phyloP scores from a whole-genome alignment of 2,888 invertebrate species.

The Rhaphigaster nebulosa region DNA sequence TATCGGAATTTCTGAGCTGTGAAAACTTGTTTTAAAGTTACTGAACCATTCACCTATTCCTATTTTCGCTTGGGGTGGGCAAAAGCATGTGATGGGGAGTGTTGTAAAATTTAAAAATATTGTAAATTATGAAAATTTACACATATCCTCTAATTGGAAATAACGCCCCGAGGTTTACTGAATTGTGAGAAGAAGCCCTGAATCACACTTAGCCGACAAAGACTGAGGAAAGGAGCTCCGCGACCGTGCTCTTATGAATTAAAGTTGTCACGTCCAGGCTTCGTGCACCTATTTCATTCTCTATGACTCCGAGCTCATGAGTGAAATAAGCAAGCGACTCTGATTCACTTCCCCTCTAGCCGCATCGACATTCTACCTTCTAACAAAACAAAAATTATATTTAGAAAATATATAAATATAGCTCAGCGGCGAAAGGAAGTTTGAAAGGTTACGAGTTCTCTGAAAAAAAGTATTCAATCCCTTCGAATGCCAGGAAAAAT shows the following conservation, averaged over 20 bases:
- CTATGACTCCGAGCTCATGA: conserved; percentile 1
- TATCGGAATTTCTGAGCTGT: too few relatives aligned
- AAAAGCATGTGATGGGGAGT: too few relatives aligned
- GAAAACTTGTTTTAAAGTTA: too few relatives aligned
- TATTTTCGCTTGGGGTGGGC: too few relatives aligned
- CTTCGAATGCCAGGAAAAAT: too few relatives aligned
- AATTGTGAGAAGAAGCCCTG: neutral
- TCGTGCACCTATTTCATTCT: conserved; percentile 48
- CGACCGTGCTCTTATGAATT: conserved; percentile 1
- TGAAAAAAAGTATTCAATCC: too few relatives aligned
- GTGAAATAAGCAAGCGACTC: neutral
- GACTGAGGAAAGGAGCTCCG: neutral
- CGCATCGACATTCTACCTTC: neutral
- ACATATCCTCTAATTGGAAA: neutral
- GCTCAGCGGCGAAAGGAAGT: too few relatives aligned
- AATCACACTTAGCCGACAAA: neutral
- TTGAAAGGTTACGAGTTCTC: too few relatives aligned
- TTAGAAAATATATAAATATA: too few relatives aligned
- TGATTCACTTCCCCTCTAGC: neutral
- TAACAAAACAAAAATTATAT: neutral
- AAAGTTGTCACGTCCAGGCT: conserved; percentile 16
- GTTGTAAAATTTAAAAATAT: too few relatives aligned
- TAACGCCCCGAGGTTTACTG: neutral
- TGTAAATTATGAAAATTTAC: too few relatives aligned
- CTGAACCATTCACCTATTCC: too few relatives aligned